Percentiles rank a stretch among this genome's conserved stretches.
These are phyloP conservation scores for Larimichthys crocea DNA, from an alignment of 2,113 vertebrate species.

Conservation along the genomic window DNA sequence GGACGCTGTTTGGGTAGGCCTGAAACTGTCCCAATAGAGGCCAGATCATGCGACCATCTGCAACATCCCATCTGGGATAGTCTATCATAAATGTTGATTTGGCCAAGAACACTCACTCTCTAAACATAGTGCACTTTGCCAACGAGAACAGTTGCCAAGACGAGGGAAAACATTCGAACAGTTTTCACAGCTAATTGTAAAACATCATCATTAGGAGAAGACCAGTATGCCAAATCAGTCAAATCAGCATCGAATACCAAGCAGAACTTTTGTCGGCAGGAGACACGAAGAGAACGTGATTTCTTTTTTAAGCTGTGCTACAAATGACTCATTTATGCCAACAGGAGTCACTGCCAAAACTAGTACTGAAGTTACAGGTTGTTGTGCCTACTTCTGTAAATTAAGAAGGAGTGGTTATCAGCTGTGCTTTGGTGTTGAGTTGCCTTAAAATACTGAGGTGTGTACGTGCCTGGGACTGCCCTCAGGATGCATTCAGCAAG, in stretches of 20 bases:
- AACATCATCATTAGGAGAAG: slow-evolving; percentile 76
- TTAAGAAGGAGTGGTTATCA: neutral
- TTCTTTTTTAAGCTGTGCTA: neutral
- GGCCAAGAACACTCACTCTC: slow-evolving; percentile 70
- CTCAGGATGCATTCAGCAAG: neutral
- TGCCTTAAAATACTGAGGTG: neutral
- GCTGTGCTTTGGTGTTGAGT: neutral
- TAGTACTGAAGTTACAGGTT: slow-evolving; percentile 17
- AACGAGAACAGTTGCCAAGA: slow-evolving; percentile 69
- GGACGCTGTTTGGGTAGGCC: slow-evolving; percentile 50
- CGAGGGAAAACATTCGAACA: slow-evolving; percentile 66
- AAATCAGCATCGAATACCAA: slow-evolving; percentile 55
- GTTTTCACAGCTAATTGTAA: slow-evolving; percentile 78
- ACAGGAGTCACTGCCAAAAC: neutral
- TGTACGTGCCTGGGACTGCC: neutral
- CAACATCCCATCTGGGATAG: slow-evolving; percentile 81
- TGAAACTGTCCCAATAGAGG: slow-evolving; percentile 73
- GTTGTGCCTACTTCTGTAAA: neutral
- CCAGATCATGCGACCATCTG: slow-evolving; percentile 79
- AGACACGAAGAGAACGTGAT: neutral
- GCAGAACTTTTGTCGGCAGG: slow-evolving; percentile 46
- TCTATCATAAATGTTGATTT: slow-evolving; percentile 79
- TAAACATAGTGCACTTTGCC: slow-evolving; percentile 70
- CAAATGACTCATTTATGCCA: neutral
- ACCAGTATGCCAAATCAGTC: slow-evolving; percentile 53